Percentiles rank a stretch among this genome's conserved stretches.
These are phyloP conservation scores for Hydrozoanthus tunicans DNA, from an alignment of 64 coral and sea anemone species.

Conservation along the genomic window DNA sequence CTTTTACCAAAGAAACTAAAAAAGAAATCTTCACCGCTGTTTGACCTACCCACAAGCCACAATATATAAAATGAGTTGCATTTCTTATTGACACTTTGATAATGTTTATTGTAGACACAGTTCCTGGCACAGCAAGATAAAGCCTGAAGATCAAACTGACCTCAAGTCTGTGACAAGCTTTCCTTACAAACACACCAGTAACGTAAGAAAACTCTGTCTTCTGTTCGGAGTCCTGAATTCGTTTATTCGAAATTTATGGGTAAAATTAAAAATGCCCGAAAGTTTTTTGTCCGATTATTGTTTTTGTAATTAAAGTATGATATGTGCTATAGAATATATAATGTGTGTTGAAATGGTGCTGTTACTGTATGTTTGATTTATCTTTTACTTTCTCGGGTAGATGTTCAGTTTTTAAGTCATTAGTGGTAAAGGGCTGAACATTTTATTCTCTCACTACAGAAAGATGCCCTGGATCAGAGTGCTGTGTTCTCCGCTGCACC, in stretches of 20 bases:
- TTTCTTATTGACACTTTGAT: background rate
- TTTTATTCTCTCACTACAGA: background rate
- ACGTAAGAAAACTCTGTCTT: background rate
- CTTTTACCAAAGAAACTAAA: background rate
- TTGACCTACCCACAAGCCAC: no score
- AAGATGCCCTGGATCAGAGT: conserved; percentile 24
- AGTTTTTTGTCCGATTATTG: no score
- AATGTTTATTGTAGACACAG: background rate
- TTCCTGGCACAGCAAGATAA: conserved; percentile 26
- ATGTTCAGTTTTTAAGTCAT: background rate
- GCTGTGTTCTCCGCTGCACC: background rate
- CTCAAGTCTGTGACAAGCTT: background rate
- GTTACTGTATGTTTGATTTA: no score
- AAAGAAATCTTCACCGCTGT: no score
- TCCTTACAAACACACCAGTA: background rate
- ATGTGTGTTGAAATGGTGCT: no score
- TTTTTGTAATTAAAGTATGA: no score
- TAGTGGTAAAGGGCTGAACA: background rate
- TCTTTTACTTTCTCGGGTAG: no score
- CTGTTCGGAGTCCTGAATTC: background rate
- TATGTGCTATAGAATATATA: no score
- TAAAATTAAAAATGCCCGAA: no score
- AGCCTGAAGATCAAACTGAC: conserved; percentile 17
- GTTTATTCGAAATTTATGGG: no score
- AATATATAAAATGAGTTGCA: background rate